A percentile compares a stretch with the other conserved stretches of the same genome.
Conservation (phyloP, 2,113 vertebrate genomes). For the Barbus barbus region DNA sequence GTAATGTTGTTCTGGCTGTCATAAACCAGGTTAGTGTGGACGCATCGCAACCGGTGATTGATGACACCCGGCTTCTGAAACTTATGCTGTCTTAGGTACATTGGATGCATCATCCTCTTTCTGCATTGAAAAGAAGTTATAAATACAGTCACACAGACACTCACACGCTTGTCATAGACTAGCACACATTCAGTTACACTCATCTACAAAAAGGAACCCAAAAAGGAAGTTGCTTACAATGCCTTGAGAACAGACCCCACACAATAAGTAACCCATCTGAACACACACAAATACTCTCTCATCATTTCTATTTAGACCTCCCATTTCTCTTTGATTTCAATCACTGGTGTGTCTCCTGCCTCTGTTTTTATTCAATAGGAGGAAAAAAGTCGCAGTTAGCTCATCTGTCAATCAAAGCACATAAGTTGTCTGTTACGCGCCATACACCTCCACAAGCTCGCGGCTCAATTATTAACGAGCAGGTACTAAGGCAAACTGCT, state of each 20-base stretch:
- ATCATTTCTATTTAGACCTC: slow-evolving; percentile 50
- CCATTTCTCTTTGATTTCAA: slow-evolving; percentile 61
- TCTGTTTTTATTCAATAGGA: slow-evolving; percentile 56
- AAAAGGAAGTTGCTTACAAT: slow-evolving; percentile 48
- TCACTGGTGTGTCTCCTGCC: slow-evolving; percentile 57
- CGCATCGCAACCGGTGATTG: slow-evolving; percentile 44
- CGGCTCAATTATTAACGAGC: slow-evolving; percentile 79
- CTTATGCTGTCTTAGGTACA: slow-evolving; percentile 6
- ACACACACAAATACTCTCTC: slow-evolving; percentile 56
- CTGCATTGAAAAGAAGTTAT: not conserved
- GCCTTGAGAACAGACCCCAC: slow-evolving; percentile 28
- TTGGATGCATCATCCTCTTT: not conserved
- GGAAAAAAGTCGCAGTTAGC: slow-evolving; percentile 72
- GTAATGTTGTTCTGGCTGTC: slow-evolving; percentile 53
- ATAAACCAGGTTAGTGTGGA: slow-evolving; percentile 54
- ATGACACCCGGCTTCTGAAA: slow-evolving; percentile 31
- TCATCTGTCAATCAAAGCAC: slow-evolving; percentile 78
- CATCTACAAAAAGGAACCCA: slow-evolving; percentile 39
- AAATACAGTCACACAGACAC: not conserved
- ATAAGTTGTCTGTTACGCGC: slow-evolving; percentile 54
- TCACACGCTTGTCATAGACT: not conserved
- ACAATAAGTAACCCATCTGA: slow-evolving; percentile 41
- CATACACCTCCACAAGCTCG: slow-evolving; percentile 68
- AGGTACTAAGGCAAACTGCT: slow-evolving; percentile 79
- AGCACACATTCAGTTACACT: not conserved